These are phyloP conservation scores for Zoanthus sansibaricus DNA, from an alignment of 92 coral and sea anemone genomes.

Conservation along the genomic window DNA sequence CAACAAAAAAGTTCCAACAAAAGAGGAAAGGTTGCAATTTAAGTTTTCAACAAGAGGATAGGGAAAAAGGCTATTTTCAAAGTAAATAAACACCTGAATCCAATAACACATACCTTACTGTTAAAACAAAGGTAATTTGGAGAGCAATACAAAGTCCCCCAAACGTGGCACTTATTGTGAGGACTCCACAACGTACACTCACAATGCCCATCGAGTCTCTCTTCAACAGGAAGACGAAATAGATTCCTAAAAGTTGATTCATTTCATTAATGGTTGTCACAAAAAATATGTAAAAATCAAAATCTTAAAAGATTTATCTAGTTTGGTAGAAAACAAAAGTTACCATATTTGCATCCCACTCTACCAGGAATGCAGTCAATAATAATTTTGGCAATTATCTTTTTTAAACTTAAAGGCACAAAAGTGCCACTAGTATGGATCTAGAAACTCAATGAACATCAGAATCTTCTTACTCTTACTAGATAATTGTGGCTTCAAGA, in stretches of 20 bases:
- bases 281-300: neutral
- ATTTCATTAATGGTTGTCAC: neutral
- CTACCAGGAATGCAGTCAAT: no score
- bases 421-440: no score
- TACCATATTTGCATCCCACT: no score
- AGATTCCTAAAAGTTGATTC: slow-evolving; percentile 67
- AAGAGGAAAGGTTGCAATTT: neutral
- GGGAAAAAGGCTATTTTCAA: neutral
- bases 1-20: neutral
- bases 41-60: neutral
- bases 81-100: neutral
- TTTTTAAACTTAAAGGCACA: no score
- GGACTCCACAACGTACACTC: slow-evolving; percentile 99
- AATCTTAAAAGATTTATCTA: no score
- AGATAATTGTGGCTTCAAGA: neutral
- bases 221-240: slow-evolving; percentile 96
- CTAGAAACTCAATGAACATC: no score
- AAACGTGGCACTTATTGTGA: slow-evolving; percentile 80
- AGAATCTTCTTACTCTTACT: neutral
- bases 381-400: no score
- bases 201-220: slow-evolving; percentile 95
- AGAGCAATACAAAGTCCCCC: slow-evolving; percentile 95
- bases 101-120: slow-evolving; percentile 72
- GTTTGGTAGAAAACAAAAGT: no score
- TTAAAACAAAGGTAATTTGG: slow-evolving; percentile 94